A percentile compares a stretch with the other conserved stretches of the same genome.
Conservation (phyloP, 2,888 invertebrate species). For the Troglohyphantes excavatus region DNA sequence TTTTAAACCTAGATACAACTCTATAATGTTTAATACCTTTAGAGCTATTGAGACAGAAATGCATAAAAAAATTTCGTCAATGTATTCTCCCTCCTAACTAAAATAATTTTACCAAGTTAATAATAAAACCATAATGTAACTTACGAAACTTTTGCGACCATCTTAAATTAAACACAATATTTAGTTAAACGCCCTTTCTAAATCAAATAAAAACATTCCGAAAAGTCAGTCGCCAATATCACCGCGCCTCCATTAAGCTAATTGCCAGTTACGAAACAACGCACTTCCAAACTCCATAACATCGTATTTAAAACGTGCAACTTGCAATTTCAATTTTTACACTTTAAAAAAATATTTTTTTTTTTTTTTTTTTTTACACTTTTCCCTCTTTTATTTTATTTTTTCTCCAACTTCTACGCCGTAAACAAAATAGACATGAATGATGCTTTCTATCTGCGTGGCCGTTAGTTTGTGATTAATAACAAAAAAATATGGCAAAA, state of each 20-base stretch:
- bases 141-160: too few species aligned
- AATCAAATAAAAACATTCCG: neutral
- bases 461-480: conserved; percentile 77
- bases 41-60: too few species aligned
- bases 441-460: conserved; percentile 62
- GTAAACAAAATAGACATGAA: conserved; percentile 61
- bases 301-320: conserved; percentile 5
- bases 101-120: too few species aligned
- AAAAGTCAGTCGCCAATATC: neutral
- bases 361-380: neutral
- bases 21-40: too few species aligned
- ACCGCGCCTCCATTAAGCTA: neutral
- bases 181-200: neutral
- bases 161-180: too few species aligned
- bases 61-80: too few species aligned
- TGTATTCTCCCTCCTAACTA: too few species aligned
- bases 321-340: conserved; percentile 9
- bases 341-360: neutral
- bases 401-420: neutral
- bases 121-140: too few species aligned
- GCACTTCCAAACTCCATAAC: neutral
- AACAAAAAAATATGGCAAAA: conserved; percentile 64
- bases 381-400: neutral
- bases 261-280: neutral
- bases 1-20: too few species aligned